phyloP scores from a whole-genome alignment of 2,797 vertebrate genomes.

The Ispidina lecontei region DNA sequence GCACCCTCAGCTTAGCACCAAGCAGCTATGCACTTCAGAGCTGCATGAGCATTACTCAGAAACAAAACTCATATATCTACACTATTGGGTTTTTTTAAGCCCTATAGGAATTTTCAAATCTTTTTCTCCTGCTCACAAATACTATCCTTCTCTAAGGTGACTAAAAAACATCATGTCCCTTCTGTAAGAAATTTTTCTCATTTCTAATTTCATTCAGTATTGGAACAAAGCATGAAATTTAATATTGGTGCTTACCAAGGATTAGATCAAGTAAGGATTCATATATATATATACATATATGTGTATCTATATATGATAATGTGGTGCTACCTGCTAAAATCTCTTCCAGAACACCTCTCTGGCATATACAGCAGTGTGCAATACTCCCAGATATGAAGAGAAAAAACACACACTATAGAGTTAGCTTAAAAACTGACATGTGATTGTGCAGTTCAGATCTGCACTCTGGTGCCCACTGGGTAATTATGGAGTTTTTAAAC shows the following conservation, averaged over 20 bases:
- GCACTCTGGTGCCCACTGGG: neutral
- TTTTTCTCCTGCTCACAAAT: neutral
- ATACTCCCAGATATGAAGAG: neutral
- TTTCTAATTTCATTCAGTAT: neutral
- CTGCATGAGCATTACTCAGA: neutral
- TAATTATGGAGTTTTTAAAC: accelerated
- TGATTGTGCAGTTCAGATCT: neutral
- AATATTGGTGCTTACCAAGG: neutral
- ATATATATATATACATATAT: neutral
- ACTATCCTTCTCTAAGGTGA: neutral
- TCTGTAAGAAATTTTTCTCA: neutral
- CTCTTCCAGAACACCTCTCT: conserved; percentile 9
- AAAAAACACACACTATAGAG: neutral
- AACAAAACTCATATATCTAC: neutral
- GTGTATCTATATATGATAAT: neutral
- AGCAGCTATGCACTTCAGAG: neutral
- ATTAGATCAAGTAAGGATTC: neutral
- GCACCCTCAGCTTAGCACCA: neutral
- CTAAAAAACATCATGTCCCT: neutral
- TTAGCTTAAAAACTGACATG: neutral
- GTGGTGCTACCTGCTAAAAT: neutral
- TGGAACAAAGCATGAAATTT: neutral
- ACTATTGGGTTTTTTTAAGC: neutral
- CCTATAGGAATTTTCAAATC: neutral
- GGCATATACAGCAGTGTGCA: neutral